These are phyloP conservation scores for Scaptomyza cyrtandrae DNA, from an alignment of 2,888 invertebrate species.

Conservation along the genomic window DNA sequence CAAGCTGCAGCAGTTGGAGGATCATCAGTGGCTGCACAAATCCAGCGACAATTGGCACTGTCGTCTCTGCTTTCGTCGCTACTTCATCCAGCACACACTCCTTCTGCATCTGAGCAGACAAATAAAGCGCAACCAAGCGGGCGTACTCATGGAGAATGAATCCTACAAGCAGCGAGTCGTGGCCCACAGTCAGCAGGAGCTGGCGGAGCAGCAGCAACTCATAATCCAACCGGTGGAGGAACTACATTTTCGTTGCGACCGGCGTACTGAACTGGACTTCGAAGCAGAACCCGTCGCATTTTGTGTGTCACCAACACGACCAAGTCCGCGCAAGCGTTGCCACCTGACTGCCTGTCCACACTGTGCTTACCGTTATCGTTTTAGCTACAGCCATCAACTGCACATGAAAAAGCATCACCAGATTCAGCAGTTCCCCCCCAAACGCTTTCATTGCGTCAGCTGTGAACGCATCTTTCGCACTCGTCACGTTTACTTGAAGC, in stretches of 20 bases:
- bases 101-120: conserved; percentile 30
- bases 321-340: not conserved
- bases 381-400: conserved; percentile 45
- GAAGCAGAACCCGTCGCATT: not conserved
- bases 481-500: conserved; percentile 1
- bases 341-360: not conserved
- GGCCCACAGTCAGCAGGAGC: conserved; percentile 9
- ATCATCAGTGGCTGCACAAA: conserved; percentile 36
- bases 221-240: not conserved
- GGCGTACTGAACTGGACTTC: not conserved
- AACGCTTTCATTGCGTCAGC: conserved; percentile 15
- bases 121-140: not conserved
- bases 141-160: conserved; percentile 13
- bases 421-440: not conserved
- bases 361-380: conserved; percentile 23
- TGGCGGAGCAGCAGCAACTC: not conserved
- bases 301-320: too few relatives aligned
- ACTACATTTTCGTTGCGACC: conserved; percentile 11
- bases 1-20: conserved; percentile 27
- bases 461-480: conserved; percentile 31
- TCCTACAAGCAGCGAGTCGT: conserved; percentile 13
- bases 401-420: conserved; percentile 14
- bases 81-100: conserved; percentile 41
- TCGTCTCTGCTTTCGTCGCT: conserved; percentile 42
- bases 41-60: conserved; percentile 44